These are phyloP conservation scores for Marisa cornuarietis DNA, from an alignment of 1,140 invertebrate species.

Conservation along the genomic window DNA sequence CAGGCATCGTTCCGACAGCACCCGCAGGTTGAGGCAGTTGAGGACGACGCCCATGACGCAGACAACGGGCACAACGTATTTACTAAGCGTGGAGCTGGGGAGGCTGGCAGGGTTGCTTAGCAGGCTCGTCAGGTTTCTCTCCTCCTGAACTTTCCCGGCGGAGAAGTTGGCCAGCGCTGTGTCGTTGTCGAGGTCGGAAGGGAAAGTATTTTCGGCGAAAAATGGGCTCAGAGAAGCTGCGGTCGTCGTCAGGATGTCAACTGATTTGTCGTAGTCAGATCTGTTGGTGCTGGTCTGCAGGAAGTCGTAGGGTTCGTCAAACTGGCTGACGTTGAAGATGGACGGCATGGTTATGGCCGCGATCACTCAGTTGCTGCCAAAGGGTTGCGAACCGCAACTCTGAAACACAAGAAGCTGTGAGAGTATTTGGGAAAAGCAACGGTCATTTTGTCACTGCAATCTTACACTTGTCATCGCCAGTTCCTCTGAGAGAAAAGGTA, in stretches of 20 bases:
- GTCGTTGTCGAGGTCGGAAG: neutral
- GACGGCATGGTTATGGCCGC: no score
- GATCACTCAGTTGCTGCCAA: no score
- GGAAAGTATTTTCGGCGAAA: neutral
- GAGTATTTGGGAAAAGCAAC: no score
- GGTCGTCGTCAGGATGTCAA: neutral
- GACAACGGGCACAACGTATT: constrained; percentile 50
- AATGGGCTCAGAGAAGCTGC: neutral
- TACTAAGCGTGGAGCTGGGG: constrained; percentile 6
- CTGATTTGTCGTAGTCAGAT: no score
- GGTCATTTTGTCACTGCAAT: no score
- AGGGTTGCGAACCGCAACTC: no score
- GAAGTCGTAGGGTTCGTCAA: no score
- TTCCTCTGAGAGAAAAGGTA: no score
- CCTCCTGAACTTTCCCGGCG: neutral
- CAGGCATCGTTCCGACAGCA: constrained; percentile 52
- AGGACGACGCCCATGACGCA: constrained; percentile 59
- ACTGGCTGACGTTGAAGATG: no score
- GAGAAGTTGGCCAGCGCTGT: neutral
- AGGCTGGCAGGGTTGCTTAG: neutral
- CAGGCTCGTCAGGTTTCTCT: neutral
- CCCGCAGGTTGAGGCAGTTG: constrained; percentile 57
- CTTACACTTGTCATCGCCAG: no score
- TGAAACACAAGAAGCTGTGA: no score
- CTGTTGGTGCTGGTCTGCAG: no score